These are phyloP conservation scores for Muscicapa striata DNA, from an alignment of 2,797 vertebrate species.

Conservation along the genomic window DNA sequence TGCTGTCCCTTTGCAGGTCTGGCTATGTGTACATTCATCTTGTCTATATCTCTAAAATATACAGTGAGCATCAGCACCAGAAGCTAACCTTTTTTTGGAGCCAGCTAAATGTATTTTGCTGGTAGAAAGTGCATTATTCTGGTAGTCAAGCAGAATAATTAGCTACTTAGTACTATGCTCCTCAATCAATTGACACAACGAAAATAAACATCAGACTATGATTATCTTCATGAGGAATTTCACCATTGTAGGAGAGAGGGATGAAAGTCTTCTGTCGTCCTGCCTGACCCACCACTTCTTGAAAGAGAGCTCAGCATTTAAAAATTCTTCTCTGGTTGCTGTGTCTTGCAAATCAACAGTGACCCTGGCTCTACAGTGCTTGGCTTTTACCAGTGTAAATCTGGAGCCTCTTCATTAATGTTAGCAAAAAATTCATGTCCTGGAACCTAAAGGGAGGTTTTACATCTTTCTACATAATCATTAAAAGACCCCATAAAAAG, in stretches of 20 bases:
- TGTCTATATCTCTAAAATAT: neutral
- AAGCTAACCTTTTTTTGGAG: neutral
- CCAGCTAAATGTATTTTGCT: neutral
- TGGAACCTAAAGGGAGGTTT: neutral
- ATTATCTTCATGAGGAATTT: neutral
- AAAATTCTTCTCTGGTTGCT: neutral
- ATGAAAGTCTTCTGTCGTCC: neutral
- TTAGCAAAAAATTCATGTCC: neutral
- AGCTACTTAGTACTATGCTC: neutral
- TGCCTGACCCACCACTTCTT: neutral
- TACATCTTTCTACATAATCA: neutral
- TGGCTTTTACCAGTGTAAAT: neutral
- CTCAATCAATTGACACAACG: neutral
- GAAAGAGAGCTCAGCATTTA: neutral
- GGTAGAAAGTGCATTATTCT: neutral
- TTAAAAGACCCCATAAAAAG: constrained; percentile 8
- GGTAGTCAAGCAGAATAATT: constrained; percentile 12
- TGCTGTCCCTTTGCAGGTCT: neutral
- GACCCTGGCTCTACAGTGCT: neutral
- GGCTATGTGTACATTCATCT: neutral
- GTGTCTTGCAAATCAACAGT: neutral
- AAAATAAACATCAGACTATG: neutral
- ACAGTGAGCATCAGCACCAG: neutral
- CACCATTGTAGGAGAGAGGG: neutral
- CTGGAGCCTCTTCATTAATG: neutral